Conservation (phyloP, 2,113 vertebrate genomes). For the Proterorhinus semilunaris region DNA sequence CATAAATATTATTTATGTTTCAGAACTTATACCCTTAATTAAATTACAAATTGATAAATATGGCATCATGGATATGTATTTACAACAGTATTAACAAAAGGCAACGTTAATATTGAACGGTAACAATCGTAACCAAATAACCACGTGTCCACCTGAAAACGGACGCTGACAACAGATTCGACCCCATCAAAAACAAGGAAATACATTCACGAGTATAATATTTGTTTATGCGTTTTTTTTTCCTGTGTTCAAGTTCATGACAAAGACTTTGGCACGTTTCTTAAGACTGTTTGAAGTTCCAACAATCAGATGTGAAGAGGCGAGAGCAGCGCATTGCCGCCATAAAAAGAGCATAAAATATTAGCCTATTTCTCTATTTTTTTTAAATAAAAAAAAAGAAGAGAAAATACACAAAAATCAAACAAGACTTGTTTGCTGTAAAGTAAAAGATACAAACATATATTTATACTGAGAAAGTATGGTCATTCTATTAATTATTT, state of each 20-base stretch:
- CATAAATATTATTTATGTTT: conserved; percentile 99
- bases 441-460: conserved; percentile 73
- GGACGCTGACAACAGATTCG: conserved; percentile 92
- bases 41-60: conserved; percentile 99
- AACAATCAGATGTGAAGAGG: conserved; percentile 93
- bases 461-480: conserved; percentile 76
- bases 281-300: conserved; percentile 96
- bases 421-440: conserved; percentile 77
- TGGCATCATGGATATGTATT: conserved; percentile 99
- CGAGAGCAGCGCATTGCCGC: conserved; percentile 82
- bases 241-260: conserved; percentile 94
- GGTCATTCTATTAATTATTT: conserved; percentile 58
- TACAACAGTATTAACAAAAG: conserved; percentile 99
- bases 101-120: conserved; percentile 96
- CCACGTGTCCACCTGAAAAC: conserved; percentile 94
- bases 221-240: conserved; percentile 79
- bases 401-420: conserved; percentile 84
- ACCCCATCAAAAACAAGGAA: conserved; percentile 98
- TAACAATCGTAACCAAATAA: conserved; percentile 95
- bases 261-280: conserved; percentile 99
- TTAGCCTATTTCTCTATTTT: conserved; percentile 65
- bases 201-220: conserved; percentile 99
- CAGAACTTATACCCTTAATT: conserved; percentile 98
- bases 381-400: conserved; percentile 81
- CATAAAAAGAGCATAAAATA: conserved; percentile 87